phyloP scores from a whole-genome alignment of 2,797 vertebrate genomes.

The Lacerta bilineata region DNA sequence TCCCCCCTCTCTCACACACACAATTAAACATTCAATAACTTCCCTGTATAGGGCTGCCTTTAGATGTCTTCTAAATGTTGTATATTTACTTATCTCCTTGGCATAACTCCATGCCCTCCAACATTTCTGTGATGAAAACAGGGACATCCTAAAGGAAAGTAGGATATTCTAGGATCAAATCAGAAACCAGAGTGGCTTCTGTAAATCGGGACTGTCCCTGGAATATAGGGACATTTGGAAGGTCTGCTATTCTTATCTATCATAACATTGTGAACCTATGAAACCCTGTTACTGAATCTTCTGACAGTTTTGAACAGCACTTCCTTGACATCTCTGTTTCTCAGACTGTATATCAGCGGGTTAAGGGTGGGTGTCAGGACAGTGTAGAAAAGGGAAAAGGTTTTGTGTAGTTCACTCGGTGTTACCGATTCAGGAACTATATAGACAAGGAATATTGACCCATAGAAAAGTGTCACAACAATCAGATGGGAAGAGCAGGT shows the following conservation, averaged over 20 bases:
- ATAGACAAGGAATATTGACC: conserved; percentile 55
- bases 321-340: conserved; percentile 62
- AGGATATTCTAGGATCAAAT: too few relatives aligned
- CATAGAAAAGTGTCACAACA: conserved; percentile 28
- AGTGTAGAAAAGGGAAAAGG: conserved; percentile 40
- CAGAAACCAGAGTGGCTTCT: too few relatives aligned
- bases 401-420: conserved; percentile 48
- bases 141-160: too few relatives aligned
- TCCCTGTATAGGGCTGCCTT: too few relatives aligned
- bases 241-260: too few relatives aligned
- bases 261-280: not conserved
- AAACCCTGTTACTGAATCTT: conserved; percentile 25
- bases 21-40: too few relatives aligned
- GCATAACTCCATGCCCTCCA: too few relatives aligned
- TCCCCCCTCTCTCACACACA: too few relatives aligned
- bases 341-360: conserved; percentile 61
- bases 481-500: conserved; percentile 61
- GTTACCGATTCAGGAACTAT: conserved; percentile 51
- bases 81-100: too few relatives aligned
- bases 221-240: too few relatives aligned
- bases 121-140: too few relatives aligned
- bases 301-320: conserved; percentile 10
- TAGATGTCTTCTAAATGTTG: not conserved
- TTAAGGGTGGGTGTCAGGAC: conserved; percentile 63
- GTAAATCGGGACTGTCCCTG: too few relatives aligned